A percentile compares a stretch with the other conserved stretches of the same genome.
phyloP scores from a whole-genome alignment of 2,888 invertebrate genomes.

The Rosalia funebris region DNA sequence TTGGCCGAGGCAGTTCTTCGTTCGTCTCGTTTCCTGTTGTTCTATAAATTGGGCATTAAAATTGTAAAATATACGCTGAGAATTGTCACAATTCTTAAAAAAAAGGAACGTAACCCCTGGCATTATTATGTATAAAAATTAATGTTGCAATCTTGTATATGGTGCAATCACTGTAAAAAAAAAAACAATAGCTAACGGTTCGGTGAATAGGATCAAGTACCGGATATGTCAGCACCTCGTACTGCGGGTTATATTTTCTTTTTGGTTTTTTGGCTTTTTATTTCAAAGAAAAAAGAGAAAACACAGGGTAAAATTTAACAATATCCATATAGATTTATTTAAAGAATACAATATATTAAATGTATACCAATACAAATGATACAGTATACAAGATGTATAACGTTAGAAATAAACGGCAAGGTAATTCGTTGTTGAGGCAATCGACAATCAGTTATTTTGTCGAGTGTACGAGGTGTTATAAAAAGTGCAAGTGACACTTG shows the following conservation, averaged over 20 bases:
- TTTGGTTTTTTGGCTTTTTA: constrained; percentile 37
- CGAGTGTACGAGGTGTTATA: constrained; percentile 59
- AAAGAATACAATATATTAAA: constrained; percentile 47
- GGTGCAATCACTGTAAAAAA: constrained; percentile 63
- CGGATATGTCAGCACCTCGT: constrained; percentile 59
- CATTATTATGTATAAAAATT: constrained; percentile 62
- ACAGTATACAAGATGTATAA: constrained; percentile 46
- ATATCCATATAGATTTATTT: constrained; percentile 62
- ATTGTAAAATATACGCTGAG: constrained; percentile 38
- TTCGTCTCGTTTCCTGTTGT: constrained; percentile 18
- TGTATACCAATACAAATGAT: constrained; percentile 54
- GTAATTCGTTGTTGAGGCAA: constrained; percentile 29
- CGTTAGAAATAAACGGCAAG: constrained; percentile 31
- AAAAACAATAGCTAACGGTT: constrained; percentile 54
- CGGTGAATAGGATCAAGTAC: constrained; percentile 51
- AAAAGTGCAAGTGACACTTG: constrained; percentile 40
- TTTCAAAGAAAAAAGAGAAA: constrained; percentile 41
- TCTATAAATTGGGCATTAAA: constrained; percentile 27
- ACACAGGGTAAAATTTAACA: constrained; percentile 62
- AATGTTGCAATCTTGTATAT: constrained; percentile 62
- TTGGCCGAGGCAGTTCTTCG: neutral
- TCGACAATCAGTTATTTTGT: constrained; percentile 19
- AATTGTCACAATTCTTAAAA: constrained; percentile 46
- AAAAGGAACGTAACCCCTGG: constrained; percentile 65
- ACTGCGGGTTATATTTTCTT: constrained; percentile 47